Evolutionary conservation across 2,113 vertebrate species (phyloP).

Genomic region (Ceratotherium simum): DNA sequence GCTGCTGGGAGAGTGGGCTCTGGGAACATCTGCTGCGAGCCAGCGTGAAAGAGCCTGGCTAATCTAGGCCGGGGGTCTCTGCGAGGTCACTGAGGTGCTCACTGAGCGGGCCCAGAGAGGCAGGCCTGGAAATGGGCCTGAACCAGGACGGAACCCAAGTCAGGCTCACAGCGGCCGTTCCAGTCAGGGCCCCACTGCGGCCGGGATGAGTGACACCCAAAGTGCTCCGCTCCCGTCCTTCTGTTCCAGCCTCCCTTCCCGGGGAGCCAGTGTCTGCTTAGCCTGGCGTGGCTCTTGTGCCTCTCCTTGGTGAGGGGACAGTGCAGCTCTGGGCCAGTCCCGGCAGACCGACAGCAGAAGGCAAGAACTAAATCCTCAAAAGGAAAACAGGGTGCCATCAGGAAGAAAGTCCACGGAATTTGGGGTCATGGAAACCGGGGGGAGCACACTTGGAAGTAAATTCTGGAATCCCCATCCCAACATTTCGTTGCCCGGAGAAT

Average conservation of each 20-base stretch:
- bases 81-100: neutral
- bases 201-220: too few relatives aligned
- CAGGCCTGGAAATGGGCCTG: neutral
- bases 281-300: neutral
- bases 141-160: neutral
- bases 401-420: neutral
- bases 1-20: neutral
- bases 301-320: neutral
- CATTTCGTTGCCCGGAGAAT: neutral
- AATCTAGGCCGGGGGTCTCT: neutral
- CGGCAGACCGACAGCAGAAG: neutral
- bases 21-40: neutral
- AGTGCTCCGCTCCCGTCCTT: accelerated
- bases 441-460: neutral
- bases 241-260: neutral
- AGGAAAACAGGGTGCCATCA: neutral
- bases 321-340: neutral
- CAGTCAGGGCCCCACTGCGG: accelerated
- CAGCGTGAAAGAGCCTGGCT: neutral
- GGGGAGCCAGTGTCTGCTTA: neutral
- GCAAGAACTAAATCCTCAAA: neutral
- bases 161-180: neutral
- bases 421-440: neutral
- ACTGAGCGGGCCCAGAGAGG: neutral
- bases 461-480: neutral